Base-by-base conservation (phyloP, 2,797 vertebrate genomes). In the Lepilemur septentrionalis region DNA sequence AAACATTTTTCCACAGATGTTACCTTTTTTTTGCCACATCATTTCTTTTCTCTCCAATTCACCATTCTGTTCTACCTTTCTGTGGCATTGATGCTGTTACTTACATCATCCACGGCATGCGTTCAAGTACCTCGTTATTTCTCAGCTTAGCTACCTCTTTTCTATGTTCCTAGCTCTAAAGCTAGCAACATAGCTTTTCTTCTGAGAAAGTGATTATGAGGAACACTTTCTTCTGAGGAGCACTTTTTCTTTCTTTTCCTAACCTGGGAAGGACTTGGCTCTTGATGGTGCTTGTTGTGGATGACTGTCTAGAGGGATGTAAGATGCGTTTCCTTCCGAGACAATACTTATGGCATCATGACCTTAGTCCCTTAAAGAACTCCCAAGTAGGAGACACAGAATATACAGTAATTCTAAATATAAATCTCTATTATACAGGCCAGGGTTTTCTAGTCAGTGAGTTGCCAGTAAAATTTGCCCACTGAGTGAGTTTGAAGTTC, bases 81-180 rank as follows among this genome's bases (percentile, higher is more conserved):
- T 0, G 0, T 3, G 25, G 20, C 7, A 35, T 38, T n/a, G 32
- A 14, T 28, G 32, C 4, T 20, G 0, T 63, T 7, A 30, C 1
- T 11, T 2, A 4, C 8, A 41, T 11, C 0, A 0, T 32, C 38
- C 22, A 10, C 32, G 13, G 5, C 25, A 20, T 5, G 11, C 13
- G 50, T 61, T 75, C 12, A 41, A 25, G 18, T 2, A 17, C 20
- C 50, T n/a, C 7, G 28, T 30, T 32, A 3, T 30, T 65, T 90
- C 55, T 80, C 41, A 18, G 32, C 32, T 38, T 32, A 38, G 28
- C 38, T 65, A 15, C 4, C 10, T 67, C 35, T 70, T 91, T 52
- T 65, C 48, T 52, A 14, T n/a, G 55, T 52, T 75, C 25, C 73
- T 38, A 43, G 38, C 2, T 38, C 38, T 38, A 38, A 38, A 38